Conservation (phyloP, 2,113 vertebrate genomes). For the Bettongia penicillata region DNA sequence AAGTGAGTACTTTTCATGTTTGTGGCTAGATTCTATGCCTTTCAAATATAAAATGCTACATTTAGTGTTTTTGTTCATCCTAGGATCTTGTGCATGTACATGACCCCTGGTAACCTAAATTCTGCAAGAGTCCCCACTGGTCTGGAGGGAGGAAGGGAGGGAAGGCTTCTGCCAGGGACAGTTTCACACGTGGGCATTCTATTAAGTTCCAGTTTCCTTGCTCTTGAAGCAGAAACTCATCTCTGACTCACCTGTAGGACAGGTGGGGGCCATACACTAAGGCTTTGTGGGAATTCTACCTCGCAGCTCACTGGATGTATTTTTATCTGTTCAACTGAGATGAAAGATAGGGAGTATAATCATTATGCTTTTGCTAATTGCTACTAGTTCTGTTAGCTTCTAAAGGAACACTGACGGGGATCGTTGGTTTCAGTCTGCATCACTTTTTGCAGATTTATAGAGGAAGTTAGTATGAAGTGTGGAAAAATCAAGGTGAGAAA, state of each 20-base stretch:
- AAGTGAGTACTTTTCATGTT: conserved; percentile 91
- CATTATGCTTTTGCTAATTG: conserved; percentile 46
- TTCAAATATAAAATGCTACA: conserved; percentile 56
- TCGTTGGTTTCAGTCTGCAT: neutral
- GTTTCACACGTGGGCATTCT: conserved; percentile 39
- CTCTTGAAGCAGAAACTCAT: conserved; percentile 40
- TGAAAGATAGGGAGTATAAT: conserved; percentile 44
- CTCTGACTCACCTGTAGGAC: conserved; percentile 2
- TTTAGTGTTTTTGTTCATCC: conserved; percentile 42
- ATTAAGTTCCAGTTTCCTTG: conserved; percentile 54
- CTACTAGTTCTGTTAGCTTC: conserved; percentile 46
- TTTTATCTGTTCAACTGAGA: conserved; percentile 55
- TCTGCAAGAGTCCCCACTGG: conserved; percentile 37
- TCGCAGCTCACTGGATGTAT: conserved; percentile 26
- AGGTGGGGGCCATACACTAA: neutral
- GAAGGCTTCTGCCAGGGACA: conserved; percentile 25
- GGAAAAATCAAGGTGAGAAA: conserved; percentile 38
- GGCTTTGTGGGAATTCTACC: conserved; percentile 28
- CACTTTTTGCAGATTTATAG: conserved; percentile 35
- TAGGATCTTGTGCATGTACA: conserved; percentile 23
- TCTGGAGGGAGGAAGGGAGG: conserved; percentile 54
- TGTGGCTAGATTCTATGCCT: conserved; percentile 65
- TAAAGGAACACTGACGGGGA: conserved; percentile 10
- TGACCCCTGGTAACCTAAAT: conserved; percentile 39
- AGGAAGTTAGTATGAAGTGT: conserved; percentile 50